phyloP scores from a whole-genome alignment of 2,113 vertebrate genomes.

The Miniopterus natalensis region DNA sequence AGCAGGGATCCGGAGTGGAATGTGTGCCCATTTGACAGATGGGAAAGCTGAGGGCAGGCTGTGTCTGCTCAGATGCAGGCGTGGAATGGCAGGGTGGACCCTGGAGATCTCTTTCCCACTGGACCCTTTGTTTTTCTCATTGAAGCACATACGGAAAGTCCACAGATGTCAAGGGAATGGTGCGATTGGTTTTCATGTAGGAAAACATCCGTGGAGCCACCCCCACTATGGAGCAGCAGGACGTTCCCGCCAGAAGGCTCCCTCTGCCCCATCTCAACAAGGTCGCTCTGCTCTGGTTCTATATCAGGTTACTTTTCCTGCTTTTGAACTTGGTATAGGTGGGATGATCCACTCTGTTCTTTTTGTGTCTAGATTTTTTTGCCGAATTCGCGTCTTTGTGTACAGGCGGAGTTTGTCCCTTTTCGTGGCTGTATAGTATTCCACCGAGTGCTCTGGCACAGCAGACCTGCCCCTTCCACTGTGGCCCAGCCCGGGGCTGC shows the following conservation, averaged over 20 bases:
- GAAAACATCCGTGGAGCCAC: rapidly evolving
- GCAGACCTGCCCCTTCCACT: rapidly evolving
- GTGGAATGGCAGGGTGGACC: not conserved
- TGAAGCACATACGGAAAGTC: rapidly evolving
- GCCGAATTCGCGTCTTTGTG: rapidly evolving
- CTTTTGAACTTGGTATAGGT: rapidly evolving
- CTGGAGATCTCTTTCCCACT: not conserved
- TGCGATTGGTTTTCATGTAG: rapidly evolving
- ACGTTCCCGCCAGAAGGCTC: not conserved
- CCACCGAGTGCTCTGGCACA: rapidly evolving
- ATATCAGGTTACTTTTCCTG: rapidly evolving
- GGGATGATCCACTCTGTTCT: no score
- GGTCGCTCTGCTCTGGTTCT: not conserved
- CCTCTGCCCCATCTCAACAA: not conserved
- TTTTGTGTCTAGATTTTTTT: not conserved
- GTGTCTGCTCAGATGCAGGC: rapidly evolving
- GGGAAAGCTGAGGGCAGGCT: not conserved
- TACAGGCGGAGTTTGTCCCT: rapidly evolving
- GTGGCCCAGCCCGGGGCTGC: rapidly evolving
- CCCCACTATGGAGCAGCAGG: not conserved
- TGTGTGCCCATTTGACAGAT: not conserved
- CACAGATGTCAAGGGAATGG: rapidly evolving
- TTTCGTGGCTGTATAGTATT: not conserved
- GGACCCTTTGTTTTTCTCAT: not conserved
- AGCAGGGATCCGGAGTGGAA: not conserved